Conservation (phyloP, 23 tunicate species). For the Ascidia mentula region DNA sequence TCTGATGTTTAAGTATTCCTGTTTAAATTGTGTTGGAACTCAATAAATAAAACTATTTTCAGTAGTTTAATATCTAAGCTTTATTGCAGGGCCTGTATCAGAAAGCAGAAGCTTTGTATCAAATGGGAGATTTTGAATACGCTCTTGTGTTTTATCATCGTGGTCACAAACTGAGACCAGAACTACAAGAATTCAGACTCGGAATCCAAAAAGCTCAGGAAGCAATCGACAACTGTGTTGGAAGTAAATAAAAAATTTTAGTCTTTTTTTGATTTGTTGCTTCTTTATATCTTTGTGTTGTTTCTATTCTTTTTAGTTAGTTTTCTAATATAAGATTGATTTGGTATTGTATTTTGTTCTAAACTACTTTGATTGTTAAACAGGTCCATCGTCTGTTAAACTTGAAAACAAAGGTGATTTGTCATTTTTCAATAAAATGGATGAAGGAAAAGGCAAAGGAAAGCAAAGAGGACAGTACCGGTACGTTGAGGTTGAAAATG, state of each 20-base stretch:
- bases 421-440: constrained; percentile 93
- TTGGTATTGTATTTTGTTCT: too few relatives aligned
- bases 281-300: not conserved
- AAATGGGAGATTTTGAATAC: constrained; percentile 96
- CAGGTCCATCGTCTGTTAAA: constrained; percentile 92
- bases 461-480: constrained; percentile 73
- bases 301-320: too few relatives aligned
- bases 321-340: too few relatives aligned
- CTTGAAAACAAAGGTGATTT: constrained; percentile 94
- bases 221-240: constrained; percentile 95
- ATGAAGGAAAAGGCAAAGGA: constrained; percentile 80
- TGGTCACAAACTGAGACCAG: constrained; percentile 94
- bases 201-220: constrained; percentile 99
- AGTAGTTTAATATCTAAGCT: not conserved
- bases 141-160: constrained; percentile 96
- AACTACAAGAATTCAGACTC: constrained; percentile 92
- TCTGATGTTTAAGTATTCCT: too few relatives aligned
- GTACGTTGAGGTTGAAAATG: too few relatives aligned
- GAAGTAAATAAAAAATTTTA: constrained; percentile 50
- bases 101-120: constrained; percentile 97
- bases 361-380: not conserved
- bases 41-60: too few relatives aligned
- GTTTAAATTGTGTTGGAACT: too few relatives aligned
- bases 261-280: not conserved
- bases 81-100: constrained; percentile 75